Evolutionary conservation across 2,797 vertebrate species (phyloP).

Genomic region (Gymnoscopelus braueri): DNA sequence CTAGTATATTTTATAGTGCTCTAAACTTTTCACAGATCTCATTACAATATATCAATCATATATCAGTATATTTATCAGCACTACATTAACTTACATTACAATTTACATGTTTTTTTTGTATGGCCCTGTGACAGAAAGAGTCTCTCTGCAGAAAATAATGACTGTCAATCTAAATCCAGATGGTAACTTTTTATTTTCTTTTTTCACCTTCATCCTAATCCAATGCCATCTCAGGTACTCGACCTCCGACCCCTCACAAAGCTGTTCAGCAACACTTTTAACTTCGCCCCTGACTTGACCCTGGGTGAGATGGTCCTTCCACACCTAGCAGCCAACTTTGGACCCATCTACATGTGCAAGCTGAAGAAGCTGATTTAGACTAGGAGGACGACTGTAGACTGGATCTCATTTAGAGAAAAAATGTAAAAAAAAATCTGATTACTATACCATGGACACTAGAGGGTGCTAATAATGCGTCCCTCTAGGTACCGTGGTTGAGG

Average conservation of each 20-base stretch:
- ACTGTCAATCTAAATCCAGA: neutral
- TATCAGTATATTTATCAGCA: neutral
- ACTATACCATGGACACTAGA: conserved; percentile 45
- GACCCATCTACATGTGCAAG: conserved; percentile 95
- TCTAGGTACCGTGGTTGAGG: neutral
- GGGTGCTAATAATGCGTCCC: conserved; percentile 26
- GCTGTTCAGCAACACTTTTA: conserved; percentile 87
- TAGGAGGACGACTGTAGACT: neutral
- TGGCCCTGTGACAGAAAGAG: neutral
- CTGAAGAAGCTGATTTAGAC: conserved; percentile 78
- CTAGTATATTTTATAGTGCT: too few relatives aligned
- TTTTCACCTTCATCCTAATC: neutral
- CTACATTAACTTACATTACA: neutral
- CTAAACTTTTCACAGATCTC: too few relatives aligned
- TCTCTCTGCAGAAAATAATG: neutral
- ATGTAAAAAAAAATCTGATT: neutral
- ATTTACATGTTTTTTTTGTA: neutral
- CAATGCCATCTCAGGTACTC: conserved; percentile 70
- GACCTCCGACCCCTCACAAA: conserved; percentile 80
- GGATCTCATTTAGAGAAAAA: too few relatives aligned
- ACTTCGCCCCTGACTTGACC: conserved; percentile 82
- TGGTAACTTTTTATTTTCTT: neutral
- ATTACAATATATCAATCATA: too few relatives aligned
- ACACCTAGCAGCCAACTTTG: conserved; percentile 93
- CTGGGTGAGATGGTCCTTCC: conserved; percentile 93